Evolutionary conservation across 2,113 vertebrate species (phyloP), one percentile per base, ranked within the genome.

Genomic region (Columba janthina): DNA sequence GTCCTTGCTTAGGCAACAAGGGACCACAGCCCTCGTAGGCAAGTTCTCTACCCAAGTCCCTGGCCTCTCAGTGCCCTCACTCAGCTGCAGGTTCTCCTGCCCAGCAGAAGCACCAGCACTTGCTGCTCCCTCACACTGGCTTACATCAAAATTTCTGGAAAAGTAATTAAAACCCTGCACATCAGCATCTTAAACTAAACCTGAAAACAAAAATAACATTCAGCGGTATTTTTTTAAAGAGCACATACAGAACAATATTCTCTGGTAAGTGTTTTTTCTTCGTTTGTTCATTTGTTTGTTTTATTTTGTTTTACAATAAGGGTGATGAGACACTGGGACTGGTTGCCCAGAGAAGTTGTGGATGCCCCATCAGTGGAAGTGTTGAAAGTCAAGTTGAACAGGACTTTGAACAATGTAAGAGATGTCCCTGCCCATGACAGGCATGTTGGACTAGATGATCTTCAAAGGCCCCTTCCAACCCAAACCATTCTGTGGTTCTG

Each of bases 21-120:
- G 31, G 11, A 58, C 70, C 5, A 3, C 24, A 32, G 6, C 5
- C 13, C 48, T 73, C 3, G 1, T 16, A 14, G 6, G 31, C 0
- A 3, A 86, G 48, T 42, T 26, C 57, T 44, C 67, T 88, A 57
- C 40, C 86, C 2, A 0, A 36, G 64, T 13, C 42, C 18, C 69
- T 56, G 60, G 6, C 2, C 26, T 26, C 48, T 1, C 6, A 10
- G 24, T 70, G 67, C 14, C 10, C 44, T 60, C 0, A 0, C 36
- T 34, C 0, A 0, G 32, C 57, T 60, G 38, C 67, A 56, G 62
- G 36, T 14, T 80, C 14, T 46, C 34, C 72, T 36, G 42, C 31
- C 29, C 21, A 15, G 7, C 6, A 9, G 21, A 80, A 22, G 32
- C 36, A 62, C 12, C 31, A 66, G 26, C n/a, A 18, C 12, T 24